Base-by-base conservation (phyloP, 2,888 invertebrate genomes). In the Dolichopus griseipennis region DNA sequence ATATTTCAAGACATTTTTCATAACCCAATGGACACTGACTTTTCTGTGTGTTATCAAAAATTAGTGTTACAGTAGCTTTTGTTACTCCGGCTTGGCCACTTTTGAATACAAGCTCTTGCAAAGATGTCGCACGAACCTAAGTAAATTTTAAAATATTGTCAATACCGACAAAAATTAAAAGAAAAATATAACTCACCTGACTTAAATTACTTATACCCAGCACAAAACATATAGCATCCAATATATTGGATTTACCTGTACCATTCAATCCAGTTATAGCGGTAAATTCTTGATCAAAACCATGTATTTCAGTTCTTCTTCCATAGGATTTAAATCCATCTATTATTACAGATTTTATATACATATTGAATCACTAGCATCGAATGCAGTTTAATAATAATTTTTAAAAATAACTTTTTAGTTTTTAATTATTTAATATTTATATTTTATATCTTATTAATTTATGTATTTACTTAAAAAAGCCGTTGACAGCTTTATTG, bases 241-340 rank as follows among this genome's bases (percentile, higher is more conserved):
- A 84, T 77, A 99, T 93, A 78, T 98, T 98, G 0, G 97, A 97
- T 83, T 98, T 98, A 52, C 98, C 98, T 72, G 94, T 95, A 9
- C 98, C 98, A 82, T 99, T 99, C 65, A 98, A 83, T 1, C 98
- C 99, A 18, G 98, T 98, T 68, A 99, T 98, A 5, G 98, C 99
- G 76, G 98, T 99, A 79, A 99, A 99, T 80, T 93, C 88, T 0
- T 87, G 87, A 83, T 99, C 98, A 78, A 99, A 98, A 2, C 92
- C 93, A 72, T 88, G 89, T 66, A 99, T 88, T 83, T 95, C 95
- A 0, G 95, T 95, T 73, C 94, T 85, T 73, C 91, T 90, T 0
- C 96, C 97, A 76, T 99, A 99, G 0, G 98, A 98, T 82, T 99
- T 99, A 79, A 99, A 99, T 65, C 99, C 99, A 77, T 99, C 97